Percentiles rank a stretch among this genome's conserved stretches.
Conservation (phyloP, 2,797 vertebrate genomes). For the Cottoperca gobio region DNA sequence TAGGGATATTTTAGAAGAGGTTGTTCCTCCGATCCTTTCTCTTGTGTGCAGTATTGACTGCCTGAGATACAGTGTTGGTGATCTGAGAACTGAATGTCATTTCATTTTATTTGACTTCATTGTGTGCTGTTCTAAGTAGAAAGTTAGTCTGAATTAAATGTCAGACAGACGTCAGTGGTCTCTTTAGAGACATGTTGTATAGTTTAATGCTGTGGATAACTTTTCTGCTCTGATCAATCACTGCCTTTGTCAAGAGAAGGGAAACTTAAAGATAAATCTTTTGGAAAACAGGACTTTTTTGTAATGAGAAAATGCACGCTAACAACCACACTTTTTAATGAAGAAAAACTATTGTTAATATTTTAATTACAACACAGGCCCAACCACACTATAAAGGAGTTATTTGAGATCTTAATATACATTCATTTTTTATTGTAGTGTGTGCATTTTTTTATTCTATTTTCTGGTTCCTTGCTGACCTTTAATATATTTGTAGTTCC, state of each 20-base stretch:
- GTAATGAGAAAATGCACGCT: too few species aligned
- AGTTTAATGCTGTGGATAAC: slow-evolving; percentile 4
- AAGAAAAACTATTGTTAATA: too few species aligned
- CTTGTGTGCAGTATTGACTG: neutral
- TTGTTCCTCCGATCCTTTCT: neutral
- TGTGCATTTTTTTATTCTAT: too few species aligned
- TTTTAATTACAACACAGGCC: too few species aligned
- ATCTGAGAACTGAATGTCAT: neutral
- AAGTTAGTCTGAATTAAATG: slow-evolving; percentile 14
- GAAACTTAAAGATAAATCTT: neutral
- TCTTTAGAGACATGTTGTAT: neutral
- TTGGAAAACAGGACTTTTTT: neutral
- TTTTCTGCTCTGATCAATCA: neutral
- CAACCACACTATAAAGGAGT: too few species aligned
- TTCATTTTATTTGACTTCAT: neutral
- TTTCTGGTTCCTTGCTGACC: too few species aligned
- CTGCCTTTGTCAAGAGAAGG: neutral
- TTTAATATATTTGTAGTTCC: neutral
- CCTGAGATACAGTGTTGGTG: neutral
- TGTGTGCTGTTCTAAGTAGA: neutral
- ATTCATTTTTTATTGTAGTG: too few species aligned
- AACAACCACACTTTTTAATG: too few species aligned
- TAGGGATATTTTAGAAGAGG: neutral
- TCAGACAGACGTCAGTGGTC: slow-evolving; percentile 13
- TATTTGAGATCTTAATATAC: too few species aligned